Base-by-base conservation (phyloP, 2,888 invertebrate species). In the Ophion costatus region DNA sequence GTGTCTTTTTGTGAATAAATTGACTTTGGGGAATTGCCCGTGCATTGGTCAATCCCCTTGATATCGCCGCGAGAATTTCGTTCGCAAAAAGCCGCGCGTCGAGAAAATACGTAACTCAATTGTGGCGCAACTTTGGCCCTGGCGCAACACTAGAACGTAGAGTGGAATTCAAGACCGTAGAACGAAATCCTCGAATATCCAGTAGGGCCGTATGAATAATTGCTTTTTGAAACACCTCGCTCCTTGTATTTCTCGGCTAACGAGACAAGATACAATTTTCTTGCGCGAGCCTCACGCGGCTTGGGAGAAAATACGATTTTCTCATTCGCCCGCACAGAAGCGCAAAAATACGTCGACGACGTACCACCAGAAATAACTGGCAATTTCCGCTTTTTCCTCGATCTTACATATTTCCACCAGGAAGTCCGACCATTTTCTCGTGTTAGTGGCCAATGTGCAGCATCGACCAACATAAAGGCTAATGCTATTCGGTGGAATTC, bases 401-500 rank as follows among this genome's bases (percentile, higher is more conserved):
- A 59, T 67, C 57, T 70, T 64, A 6, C n/a, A 22, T n/a, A 67
- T 77, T 59, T 67, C 59, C 67, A 42, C n/a, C 59, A n/a, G 42
- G 59, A 24, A 38, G 20, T 38, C 38, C n/a, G 66, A 66, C 76
- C n/a, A 67, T 67, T 77, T 57, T 67, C 42, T 24, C 57, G 42
- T 42, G 20, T 64, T 20, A 66, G 2, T 33, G 11, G 20, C 64
- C 20, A 63, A 74, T 45, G 59, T 29, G 24, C 22, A 45, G 59
- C 57, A 56, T 29, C 57, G 59, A 77, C 22, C 4, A 10, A 45
- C 45, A 29, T n/a, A 5, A 63, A 63, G 5, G 45, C 11, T 45
- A 64, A 82, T 82, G 22, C 29, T 59, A 74, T 73, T 82, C 67
- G 67, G 2, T 61, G 20, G 22, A 56, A 73, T 71, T 38, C 73